Conservation (phyloP, 2,113 vertebrate genomes). For the Cepphus grylle region DNA sequence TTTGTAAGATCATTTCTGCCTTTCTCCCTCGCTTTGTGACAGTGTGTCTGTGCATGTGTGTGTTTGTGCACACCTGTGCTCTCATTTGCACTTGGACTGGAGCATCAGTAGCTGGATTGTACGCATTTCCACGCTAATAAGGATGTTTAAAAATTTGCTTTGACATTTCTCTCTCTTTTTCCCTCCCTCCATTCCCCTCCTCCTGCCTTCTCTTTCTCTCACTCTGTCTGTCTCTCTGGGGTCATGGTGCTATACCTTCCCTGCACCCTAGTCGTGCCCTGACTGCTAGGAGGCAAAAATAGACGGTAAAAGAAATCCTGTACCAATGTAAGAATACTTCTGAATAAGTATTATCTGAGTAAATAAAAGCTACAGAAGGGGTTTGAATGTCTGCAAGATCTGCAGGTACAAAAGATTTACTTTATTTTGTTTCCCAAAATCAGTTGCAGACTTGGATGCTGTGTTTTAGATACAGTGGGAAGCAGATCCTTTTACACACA, state of each 20-base stretch:
- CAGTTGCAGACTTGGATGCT: background rate
- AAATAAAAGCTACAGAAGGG: background rate
- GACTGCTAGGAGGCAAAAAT: slow-evolving; percentile 16
- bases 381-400: background rate
- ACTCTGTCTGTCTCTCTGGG: background rate
- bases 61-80: background rate
- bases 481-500: background rate
- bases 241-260: background rate
- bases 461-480: background rate
- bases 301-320: background rate
- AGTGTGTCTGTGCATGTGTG: background rate
- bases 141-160: background rate
- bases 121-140: background rate
- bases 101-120: background rate
- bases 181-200: background rate
- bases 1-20: slow-evolving; percentile 28
- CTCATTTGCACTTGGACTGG: background rate
- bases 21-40: background rate
- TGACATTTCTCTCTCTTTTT: background rate
- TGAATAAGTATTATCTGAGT: background rate
- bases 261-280: background rate
- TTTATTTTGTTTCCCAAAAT: background rate
- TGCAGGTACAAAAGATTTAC: background rate
- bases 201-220: background rate
- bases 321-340: background rate